Percentiles rank a stretch among this genome's conserved stretches.
Evolutionary conservation across 37 sponge, comb jelly and placozoan species (phyloP).

Genomic region (Chondrosia reniformis): DNA sequence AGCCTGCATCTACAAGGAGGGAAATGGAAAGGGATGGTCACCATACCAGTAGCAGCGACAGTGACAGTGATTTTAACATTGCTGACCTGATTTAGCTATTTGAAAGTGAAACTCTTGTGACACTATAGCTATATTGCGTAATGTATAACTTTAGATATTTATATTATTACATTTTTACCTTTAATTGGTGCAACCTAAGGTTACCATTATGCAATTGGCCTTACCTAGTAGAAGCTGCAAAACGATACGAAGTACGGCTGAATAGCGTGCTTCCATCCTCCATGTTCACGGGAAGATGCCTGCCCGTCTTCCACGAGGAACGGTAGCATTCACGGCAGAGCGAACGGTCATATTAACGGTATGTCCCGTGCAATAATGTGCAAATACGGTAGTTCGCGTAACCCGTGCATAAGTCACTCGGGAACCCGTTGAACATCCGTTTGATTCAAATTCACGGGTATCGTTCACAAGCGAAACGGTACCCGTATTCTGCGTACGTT

Average conservation of each 20-base stretch:
- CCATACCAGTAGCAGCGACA: slow-evolving; percentile 1
- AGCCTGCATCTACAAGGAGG: slow-evolving; percentile 3
- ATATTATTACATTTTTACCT: slow-evolving; percentile 1
- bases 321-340: slow-evolving; percentile 4
- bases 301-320: slow-evolving; percentile 4
- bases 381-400: neutral
- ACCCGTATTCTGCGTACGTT: slow-evolving; percentile 3
- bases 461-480: slow-evolving; percentile 3
- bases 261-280: neutral
- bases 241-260: slow-evolving; percentile 3
- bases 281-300: slow-evolving; percentile 3
- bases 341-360: neutral
- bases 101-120: slow-evolving; percentile 2
- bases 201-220: slow-evolving; percentile 2
- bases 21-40: slow-evolving; percentile 3
- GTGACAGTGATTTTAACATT: slow-evolving; percentile 2
- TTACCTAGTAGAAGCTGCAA: slow-evolving; percentile 2
- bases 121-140: slow-evolving; percentile 2
- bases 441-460: neutral
- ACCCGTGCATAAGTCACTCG: slow-evolving; percentile 3
- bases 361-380: slow-evolving; percentile 3
- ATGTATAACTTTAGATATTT: slow-evolving; percentile 1
- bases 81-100: slow-evolving; percentile 2
- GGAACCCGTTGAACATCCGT: slow-evolving; percentile 1
- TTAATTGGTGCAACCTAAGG: slow-evolving; percentile 2